Percentiles rank a stretch among this genome's conserved stretches.
These are phyloP conservation scores for Papilio aristodemus DNA, from an alignment of 1,140 invertebrate species.

Conservation along the genomic window DNA sequence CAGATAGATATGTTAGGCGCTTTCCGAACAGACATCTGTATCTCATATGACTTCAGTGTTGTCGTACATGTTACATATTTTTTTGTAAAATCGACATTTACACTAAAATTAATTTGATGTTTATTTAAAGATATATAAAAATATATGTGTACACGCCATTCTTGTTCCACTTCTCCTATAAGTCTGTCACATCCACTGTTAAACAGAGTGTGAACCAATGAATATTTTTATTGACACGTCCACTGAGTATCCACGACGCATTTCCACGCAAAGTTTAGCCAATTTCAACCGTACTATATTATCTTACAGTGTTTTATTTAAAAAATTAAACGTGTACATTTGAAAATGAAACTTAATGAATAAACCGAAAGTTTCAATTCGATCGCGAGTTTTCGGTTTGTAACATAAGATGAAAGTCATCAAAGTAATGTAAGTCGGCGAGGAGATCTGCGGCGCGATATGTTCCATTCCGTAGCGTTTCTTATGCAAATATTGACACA, in stretches of 20 bases:
- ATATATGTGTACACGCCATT: background rate
- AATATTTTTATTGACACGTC: constrained; percentile 77
- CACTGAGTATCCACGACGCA: constrained; percentile 52
- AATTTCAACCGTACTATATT: constrained; percentile 42
- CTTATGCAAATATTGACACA: constrained; percentile 80
- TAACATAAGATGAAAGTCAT: constrained; percentile 61
- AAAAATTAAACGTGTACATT: background rate
- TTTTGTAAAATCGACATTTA: no score
- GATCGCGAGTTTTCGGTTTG: constrained; percentile 24
- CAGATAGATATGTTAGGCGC: no score
- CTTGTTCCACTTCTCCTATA: constrained; percentile 15
- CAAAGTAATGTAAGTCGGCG: constrained; percentile 62
- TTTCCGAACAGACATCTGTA: no score
- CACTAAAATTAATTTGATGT: no score
- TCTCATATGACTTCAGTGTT: no score
- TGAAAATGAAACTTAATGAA: background rate
- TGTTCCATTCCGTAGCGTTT: constrained; percentile 71
- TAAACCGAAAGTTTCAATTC: constrained; percentile 47
- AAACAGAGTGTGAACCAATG: constrained; percentile 74
- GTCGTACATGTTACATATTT: no score
- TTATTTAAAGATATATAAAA: background rate
- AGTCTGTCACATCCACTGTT: constrained; percentile 65
- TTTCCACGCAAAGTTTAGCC: constrained; percentile 40
- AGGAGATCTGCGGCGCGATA: constrained; percentile 67
- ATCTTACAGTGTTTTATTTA: constrained; percentile 36